Conservation (phyloP, 2,113 vertebrate species). For the Takifugu flavidus region DNA sequence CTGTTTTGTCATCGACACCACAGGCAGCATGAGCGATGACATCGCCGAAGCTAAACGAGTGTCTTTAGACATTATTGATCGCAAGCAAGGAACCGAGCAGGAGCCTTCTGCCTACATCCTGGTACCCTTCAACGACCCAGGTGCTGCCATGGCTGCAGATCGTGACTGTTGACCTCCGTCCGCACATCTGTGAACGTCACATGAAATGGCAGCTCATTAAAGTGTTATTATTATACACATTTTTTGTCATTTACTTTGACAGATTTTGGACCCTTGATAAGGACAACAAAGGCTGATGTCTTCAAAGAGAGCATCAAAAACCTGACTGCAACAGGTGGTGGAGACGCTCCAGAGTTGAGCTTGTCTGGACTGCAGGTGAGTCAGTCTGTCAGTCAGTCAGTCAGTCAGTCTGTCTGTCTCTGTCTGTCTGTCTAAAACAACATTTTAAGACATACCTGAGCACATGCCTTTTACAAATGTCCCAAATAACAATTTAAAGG, state of each 20-base stretch:
- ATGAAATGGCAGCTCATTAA: too few species aligned
- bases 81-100: slow-evolving; percentile 41
- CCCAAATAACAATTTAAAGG: neutral
- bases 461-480: neutral
- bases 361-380: slow-evolving; percentile 67
- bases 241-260: neutral
- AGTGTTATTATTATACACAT: too few species aligned
- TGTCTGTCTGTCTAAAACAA: neutral
- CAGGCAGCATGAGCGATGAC: slow-evolving; percentile 62
- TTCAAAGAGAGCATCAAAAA: slow-evolving; percentile 59
- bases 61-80: slow-evolving; percentile 59
- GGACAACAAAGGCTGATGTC: slow-evolving; percentile 54
- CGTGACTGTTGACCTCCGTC: too few species aligned
- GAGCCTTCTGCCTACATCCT: slow-evolving; percentile 66
- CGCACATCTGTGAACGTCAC: too few species aligned
- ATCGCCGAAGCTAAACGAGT: slow-evolving; percentile 52
- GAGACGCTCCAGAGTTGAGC: slow-evolving; percentile 60
- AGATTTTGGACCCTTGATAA: slow-evolving; percentile 63
- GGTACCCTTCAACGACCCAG: slow-evolving; percentile 71
- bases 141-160: slow-evolving; percentile 16
- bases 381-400: neutral
- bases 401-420: neutral
- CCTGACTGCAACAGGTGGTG: slow-evolving; percentile 50
- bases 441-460: neutral
- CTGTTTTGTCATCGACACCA: slow-evolving; percentile 72